Conservation (phyloP, 2,888 invertebrate genomes). For the Drosophila mulleri region DNA sequence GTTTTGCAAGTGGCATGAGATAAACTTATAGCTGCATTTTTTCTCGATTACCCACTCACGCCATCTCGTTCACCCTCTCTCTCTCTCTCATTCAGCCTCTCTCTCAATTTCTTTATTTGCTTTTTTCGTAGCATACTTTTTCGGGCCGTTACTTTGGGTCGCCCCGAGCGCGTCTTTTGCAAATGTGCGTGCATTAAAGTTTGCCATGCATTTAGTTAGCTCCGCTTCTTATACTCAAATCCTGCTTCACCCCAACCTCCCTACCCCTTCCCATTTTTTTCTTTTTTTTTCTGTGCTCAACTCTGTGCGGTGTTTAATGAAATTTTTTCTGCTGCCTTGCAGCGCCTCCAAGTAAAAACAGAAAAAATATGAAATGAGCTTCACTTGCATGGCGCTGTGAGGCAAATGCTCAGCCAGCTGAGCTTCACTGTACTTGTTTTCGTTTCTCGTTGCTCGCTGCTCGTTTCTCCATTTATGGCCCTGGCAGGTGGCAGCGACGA, state of each 20-base stretch:
- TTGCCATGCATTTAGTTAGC: slow-evolving; percentile 65
- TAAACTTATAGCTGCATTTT: slow-evolving; percentile 58
- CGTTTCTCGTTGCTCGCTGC: neutral
- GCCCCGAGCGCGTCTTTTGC: slow-evolving; percentile 35
- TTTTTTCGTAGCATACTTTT: slow-evolving; percentile 38
- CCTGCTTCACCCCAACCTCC: too few species aligned
- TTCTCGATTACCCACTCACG: slow-evolving; percentile 2
- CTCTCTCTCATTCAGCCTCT: neutral
- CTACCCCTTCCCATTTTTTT: too few species aligned
- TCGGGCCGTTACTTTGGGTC: slow-evolving; percentile 34
- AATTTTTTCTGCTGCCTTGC: slow-evolving; percentile 55
- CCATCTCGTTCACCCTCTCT: neutral
- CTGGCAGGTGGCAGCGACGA: slow-evolving; percentile 40
- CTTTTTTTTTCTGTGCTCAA: slow-evolving; percentile 1
- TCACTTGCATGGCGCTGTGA: slow-evolving; percentile 21
- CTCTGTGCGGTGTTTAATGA: slow-evolving; percentile 69
- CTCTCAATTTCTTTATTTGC: slow-evolving; percentile 11
- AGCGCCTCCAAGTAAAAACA: slow-evolving; percentile 9
- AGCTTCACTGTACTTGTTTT: slow-evolving; percentile 13
- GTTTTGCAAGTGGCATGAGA: slow-evolving; percentile 63
- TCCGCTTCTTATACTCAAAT: slow-evolving; percentile 2
- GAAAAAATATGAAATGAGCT: slow-evolving; percentile 1
- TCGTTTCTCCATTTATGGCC: slow-evolving; percentile 4
- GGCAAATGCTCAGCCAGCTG: slow-evolving; percentile 51
- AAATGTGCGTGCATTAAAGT: slow-evolving; percentile 71